phyloP scores from a whole-genome alignment of 64 coral and sea anemone genomes.

The Orbicella faveolata region DNA sequence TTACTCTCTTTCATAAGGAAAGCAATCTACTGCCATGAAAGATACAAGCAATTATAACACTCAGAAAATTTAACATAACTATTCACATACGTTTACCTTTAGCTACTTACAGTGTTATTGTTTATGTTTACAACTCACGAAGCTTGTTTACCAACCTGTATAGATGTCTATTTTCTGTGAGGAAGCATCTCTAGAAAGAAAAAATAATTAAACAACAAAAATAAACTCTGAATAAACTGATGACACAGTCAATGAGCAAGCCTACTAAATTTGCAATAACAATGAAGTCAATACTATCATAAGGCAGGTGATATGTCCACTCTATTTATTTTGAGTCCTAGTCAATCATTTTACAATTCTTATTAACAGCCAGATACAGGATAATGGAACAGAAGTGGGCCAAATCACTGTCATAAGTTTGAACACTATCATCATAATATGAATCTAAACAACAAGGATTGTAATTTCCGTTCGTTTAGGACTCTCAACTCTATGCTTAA shows the following conservation, averaged over 20 bases:
- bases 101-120: no score
- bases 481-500: background rate
- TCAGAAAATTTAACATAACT: no score
- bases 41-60: no score
- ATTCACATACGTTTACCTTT: no score
- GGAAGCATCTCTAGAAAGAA: constrained; percentile 77
- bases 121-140: background rate
- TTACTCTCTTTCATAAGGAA: no score
- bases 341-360: background rate
- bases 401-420: background rate
- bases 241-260: background rate
- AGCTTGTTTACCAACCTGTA: constrained; percentile 88
- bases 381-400: background rate
- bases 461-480: background rate
- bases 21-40: no score
- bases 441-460: background rate
- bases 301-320: background rate
- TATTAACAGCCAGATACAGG: background rate
- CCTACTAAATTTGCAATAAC: background rate
- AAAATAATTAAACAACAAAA: constrained; percentile 10
- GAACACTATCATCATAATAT: background rate
- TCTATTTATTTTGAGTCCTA: background rate
- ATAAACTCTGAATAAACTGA: background rate
- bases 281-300: background rate
- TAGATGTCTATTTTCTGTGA: constrained; percentile 92